Evolutionary conservation across 2,888 invertebrate genomes (phyloP), one percentile per base, ranked within the genome.

Genomic region (Scrobipalpa atriplicella): DNA sequence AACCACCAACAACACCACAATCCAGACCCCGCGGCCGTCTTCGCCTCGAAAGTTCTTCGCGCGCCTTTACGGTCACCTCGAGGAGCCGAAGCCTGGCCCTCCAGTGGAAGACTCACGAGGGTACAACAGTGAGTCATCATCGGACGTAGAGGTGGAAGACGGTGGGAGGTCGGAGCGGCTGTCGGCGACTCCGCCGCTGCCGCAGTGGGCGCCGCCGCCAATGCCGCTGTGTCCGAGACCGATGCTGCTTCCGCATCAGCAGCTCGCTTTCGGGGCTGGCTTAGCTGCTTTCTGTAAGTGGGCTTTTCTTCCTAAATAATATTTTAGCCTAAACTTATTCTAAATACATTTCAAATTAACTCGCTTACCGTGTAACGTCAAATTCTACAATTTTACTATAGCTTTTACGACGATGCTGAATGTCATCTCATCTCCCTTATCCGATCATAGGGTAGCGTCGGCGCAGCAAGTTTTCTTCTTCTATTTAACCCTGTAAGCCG

Each of bases 1-100:
- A 58, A 38, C 11, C 2, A 58, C 38, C 10, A 13, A 29, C n/a
- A 58, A 58, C 9, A 74, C 73, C 43, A 82, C 82, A 7, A 77
- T 88, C 58, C 81, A 82, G 52, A 72, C 82, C 0, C 87, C 91
- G 54, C 90, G 94, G 19, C 96, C 96, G 0, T 96, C 96, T 10
- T 96, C 96, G 0, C 97, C 97, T 66, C 93, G 96, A 38, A 95
- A 96, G 77, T 97, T 97, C 84, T 97, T 97, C 81, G 96, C 96
- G 63, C 93, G 96, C 66, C 92, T 97, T 52, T 97, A 97, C 78
- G 97, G 96, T 0, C 95, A 96, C 76, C 90, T 96, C n/a, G 96
- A 96, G 73, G 82, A 88, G 66, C 80, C 83, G 3, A 80, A 78
- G 67, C 71, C 67, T 61, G 74, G 73, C 64, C 70, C 68, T 39